These are phyloP conservation scores for Channa argus DNA, from an alignment of 2,113 vertebrate species.

Conservation along the genomic window DNA sequence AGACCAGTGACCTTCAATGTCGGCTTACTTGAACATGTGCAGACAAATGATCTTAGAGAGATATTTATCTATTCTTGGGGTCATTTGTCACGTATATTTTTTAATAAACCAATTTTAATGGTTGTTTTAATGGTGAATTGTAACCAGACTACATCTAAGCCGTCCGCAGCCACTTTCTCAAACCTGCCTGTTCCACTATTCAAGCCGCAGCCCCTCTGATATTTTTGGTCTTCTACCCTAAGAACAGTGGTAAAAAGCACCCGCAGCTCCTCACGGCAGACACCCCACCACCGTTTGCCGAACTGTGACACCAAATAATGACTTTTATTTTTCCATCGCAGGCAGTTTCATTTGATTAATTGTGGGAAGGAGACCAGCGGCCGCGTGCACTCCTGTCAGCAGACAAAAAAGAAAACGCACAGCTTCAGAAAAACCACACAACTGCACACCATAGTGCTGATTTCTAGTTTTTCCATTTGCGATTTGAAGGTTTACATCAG, in stretches of 20 bases:
- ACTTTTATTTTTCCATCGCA: conserved; percentile 28
- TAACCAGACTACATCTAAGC: not conserved
- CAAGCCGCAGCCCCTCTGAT: not conserved
- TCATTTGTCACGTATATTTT: too few species aligned
- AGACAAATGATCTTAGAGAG: too few species aligned
- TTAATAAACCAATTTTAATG: too few species aligned
- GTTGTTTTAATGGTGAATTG: too few species aligned
- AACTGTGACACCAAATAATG: conserved; percentile 44
- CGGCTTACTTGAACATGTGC: too few species aligned
- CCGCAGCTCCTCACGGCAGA: too few species aligned
- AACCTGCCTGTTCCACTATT: not conserved
- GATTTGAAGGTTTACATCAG: conserved; percentile 7
- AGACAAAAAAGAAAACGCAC: conserved; percentile 5
- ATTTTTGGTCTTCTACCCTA: not conserved
- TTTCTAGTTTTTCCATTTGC: not conserved
- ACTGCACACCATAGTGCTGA: not conserved
- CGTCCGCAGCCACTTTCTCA: not conserved
- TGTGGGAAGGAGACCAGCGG: conserved; percentile 16
- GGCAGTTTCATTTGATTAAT: conserved; percentile 43
- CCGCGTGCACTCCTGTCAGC: conserved; percentile 4
- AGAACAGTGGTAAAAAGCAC: not conserved
- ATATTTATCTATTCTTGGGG: too few species aligned
- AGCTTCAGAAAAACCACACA: not conserved
- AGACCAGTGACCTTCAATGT: too few species aligned
- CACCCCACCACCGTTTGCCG: not conserved